Evolutionary conservation across 2,797 vertebrate species (phyloP).

Genomic region (Amazonetta brasiliensis): DNA sequence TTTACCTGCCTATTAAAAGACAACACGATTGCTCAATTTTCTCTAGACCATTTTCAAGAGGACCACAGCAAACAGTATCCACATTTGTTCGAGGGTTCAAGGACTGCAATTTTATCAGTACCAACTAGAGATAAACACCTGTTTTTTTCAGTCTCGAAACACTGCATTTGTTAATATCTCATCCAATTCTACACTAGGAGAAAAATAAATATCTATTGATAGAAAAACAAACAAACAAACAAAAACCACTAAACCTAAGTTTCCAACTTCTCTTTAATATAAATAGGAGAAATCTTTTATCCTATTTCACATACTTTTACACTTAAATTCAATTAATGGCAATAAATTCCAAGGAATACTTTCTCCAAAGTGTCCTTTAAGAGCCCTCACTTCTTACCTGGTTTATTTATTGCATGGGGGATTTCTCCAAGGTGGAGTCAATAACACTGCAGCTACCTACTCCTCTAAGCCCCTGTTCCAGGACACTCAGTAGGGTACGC

Average conservation of each 20-base stretch:
- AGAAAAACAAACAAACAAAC: background rate
- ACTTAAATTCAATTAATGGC: background rate
- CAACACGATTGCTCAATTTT: background rate
- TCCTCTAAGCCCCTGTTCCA: slow-evolving; percentile 3
- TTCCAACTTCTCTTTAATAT: background rate
- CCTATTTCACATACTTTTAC: background rate
- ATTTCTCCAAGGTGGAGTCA: slow-evolving; percentile 41
- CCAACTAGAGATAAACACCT: background rate
- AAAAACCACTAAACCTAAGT: background rate
- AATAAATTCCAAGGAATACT: background rate
- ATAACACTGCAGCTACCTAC: slow-evolving; percentile 27
- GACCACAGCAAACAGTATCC: background rate
- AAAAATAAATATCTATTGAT: background rate
- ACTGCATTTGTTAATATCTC: background rate
- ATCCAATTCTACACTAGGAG: background rate
- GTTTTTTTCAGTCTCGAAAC: background rate
- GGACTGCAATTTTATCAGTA: background rate
- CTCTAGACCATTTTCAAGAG: background rate
- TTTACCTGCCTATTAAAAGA: background rate
- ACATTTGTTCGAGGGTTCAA: background rate
- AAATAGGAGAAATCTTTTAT: background rate
- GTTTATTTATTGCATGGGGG: background rate
- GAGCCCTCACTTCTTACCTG: background rate
- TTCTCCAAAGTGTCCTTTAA: slow-evolving; percentile 7
- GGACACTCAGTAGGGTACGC: background rate